These are phyloP conservation scores for Clarias macrocephalus DNA, from an alignment of 2,113 vertebrate species.

Conservation along the genomic window DNA sequence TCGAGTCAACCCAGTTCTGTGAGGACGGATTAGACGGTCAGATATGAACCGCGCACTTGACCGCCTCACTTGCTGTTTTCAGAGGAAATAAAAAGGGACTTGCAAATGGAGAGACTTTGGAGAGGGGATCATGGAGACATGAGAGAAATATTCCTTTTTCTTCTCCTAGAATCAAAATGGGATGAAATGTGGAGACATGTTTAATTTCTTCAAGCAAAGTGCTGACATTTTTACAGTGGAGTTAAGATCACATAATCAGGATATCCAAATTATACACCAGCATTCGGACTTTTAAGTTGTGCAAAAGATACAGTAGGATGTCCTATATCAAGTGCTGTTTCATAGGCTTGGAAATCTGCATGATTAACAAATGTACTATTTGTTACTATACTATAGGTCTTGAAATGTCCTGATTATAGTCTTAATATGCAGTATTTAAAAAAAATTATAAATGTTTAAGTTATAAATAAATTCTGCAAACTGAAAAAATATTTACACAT, in stretches of 20 bases:
- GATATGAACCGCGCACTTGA: conserved; percentile 6
- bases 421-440: not conserved
- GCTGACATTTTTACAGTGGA: not conserved
- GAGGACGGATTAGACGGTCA: conserved; percentile 28
- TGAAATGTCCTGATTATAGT: not conserved
- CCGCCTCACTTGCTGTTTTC: conserved; percentile 2
- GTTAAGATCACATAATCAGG: not conserved
- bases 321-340: not conserved
- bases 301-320: not conserved
- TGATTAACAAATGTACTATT: not conserved
- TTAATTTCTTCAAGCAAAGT: not conserved
- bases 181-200: not conserved
- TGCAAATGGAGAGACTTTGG: conserved; percentile 27
- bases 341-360: not conserved
- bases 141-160: conserved; percentile 21
- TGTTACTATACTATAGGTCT: too few species aligned
- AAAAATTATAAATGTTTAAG: too few species aligned
- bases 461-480: too few species aligned
- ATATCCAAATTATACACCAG: not conserved
- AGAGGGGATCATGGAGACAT: conserved; percentile 21
- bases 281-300: not conserved
- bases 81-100: conserved; percentile 22
- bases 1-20: conserved; percentile 31
- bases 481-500: too few species aligned
- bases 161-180: not conserved